Percentiles rank a stretch among this genome's conserved stretches.
Conservation (phyloP, 2,888 invertebrate genomes). For the Miltochrista miniata region DNA sequence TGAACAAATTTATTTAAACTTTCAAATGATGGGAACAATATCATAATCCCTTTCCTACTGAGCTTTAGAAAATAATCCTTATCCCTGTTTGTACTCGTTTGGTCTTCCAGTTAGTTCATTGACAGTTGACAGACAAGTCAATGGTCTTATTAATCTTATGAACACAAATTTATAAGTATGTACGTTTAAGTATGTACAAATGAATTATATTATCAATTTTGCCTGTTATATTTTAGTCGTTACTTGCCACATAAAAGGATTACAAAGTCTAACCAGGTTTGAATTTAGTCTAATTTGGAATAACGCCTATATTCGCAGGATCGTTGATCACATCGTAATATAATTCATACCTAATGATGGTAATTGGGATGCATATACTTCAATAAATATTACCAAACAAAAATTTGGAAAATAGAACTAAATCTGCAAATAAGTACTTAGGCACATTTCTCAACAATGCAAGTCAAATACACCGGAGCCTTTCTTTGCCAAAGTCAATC, state of each 20-base stretch:
- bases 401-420: too few species aligned
- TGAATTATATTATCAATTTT: too few species aligned
- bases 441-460: conserved; percentile 32
- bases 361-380: too few species aligned
- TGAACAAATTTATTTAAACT: conserved; percentile 38
- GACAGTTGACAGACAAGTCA: conserved; percentile 31
- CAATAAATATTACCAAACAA: too few species aligned
- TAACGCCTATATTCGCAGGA: too few species aligned
- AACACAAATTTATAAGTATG: neutral
- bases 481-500: conserved; percentile 5
- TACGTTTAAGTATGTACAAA: too few species aligned
- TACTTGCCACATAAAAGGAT: too few species aligned
- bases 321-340: too few species aligned
- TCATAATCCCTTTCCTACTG: conserved; percentile 57
- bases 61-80: conserved; percentile 43
- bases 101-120: conserved; percentile 22
- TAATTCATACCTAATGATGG: too few species aligned
- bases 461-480: conserved; percentile 19
- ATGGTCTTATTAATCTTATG: conserved; percentile 24
- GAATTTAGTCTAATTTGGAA: too few species aligned
- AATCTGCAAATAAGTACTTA: conserved; percentile 7
- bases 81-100: conserved; percentile 13
- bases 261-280: too few species aligned
- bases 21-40: conserved; percentile 41
- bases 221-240: too few species aligned